Base-by-base conservation (phyloP, 1,140 invertebrate genomes). In the Panagrolaimus sp. region DNA sequence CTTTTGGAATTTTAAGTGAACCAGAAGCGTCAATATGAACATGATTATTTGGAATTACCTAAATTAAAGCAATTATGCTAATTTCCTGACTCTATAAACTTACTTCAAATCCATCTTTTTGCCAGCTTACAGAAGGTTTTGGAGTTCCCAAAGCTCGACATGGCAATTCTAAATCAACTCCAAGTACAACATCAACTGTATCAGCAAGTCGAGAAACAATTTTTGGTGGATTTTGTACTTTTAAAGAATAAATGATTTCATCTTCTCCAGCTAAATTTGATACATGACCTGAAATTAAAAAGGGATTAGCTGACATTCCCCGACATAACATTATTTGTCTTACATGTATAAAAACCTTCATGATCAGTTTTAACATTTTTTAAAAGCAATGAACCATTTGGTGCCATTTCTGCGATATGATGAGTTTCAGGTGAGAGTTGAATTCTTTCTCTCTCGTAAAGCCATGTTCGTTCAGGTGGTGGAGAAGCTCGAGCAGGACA, bases 61-160 rank as follows among this genome's bases (percentile, higher is more conserved):
- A 38, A 38, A 38, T 38, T 7, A 2, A 38, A 38, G 31, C 31
- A 38, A 4, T 4, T 38, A 38, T 38, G 2, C 31, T 4, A 38
- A 38, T 38, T 38, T 38, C 7, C 7, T 38, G 31, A 38, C 2
- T 38, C 2, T 7, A 38, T 4, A 38, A 7, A 38, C 31, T 38
- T 7, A 73, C 45, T 38, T 70, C 65, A 38, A 78, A 65, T 9
- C 78, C 77, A 31, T 80, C 76, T 63, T 84, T 84, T 27, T 78
- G 71, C 85, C 85, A 85, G 1, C 66, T 72, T 20, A 85, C 71
- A 20, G 61, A 61, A 5, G 87, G 86, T 45, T 75, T 67, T 0
- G 87, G 87, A 67, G 84, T 82, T 13, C 87, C 87, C 46, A 68
- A 72, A 0, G 83, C 82, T 66, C 84, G 82, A 77, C 87, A 87